phyloP scores from a whole-genome alignment of 2,113 vertebrate genomes.

The Poecile atricapillus region DNA sequence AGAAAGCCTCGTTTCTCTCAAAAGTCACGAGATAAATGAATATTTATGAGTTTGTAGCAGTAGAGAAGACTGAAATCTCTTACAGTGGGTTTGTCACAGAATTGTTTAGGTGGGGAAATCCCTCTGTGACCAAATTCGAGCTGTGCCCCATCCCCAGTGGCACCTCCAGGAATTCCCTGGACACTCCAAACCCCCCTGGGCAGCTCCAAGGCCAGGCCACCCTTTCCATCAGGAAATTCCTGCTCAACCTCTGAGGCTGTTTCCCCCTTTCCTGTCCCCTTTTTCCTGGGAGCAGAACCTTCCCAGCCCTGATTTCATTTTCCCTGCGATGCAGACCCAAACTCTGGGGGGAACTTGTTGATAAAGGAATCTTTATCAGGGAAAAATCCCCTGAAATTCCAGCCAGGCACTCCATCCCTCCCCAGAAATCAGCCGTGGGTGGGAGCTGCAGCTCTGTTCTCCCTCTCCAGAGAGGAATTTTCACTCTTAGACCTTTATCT shows the following conservation, averaged over 20 bases:
- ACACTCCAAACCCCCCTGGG: background rate
- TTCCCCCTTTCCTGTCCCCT: background rate
- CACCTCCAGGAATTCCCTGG: background rate
- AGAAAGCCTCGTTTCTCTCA: background rate
- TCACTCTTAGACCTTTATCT: background rate
- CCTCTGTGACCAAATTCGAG: too few relatives aligned
- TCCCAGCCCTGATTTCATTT: background rate
- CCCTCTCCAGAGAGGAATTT: background rate
- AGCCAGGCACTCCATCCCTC: background rate
- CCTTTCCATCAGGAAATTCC: background rate
- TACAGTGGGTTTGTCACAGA: accelerated
- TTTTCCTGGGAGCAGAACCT: background rate
- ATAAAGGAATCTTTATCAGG: background rate
- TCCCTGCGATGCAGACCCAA: background rate
- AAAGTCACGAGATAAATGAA: background rate
- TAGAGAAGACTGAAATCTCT: accelerated
- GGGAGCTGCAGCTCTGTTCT: background rate
- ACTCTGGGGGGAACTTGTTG: background rate
- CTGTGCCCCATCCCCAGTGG: background rate
- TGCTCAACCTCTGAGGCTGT: background rate
- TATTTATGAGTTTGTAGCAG: accelerated
- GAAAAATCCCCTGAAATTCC: background rate
- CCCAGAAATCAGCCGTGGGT: accelerated
- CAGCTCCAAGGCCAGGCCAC: accelerated
- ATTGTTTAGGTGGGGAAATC: background rate